phyloP scores from a whole-genome alignment of 92 coral and sea anemone species.

The Diadumene lineata region DNA sequence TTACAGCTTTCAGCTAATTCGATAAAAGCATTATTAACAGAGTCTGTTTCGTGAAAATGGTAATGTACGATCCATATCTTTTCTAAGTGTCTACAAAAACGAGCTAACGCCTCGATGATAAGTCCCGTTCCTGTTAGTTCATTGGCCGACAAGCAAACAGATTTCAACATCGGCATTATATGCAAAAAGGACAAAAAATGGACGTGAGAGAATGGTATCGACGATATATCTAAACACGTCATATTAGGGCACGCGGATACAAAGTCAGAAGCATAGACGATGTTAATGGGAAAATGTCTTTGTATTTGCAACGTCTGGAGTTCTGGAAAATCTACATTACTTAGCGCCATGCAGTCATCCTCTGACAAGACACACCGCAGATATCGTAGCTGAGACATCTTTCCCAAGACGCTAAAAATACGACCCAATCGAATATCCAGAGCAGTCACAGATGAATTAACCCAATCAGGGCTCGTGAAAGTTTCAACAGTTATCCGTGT shows the following conservation, averaged over 20 bases:
- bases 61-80: constrained; percentile 54
- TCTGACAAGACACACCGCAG: constrained; percentile 72
- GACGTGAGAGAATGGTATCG: constrained; percentile 67
- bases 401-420: constrained; percentile 53
- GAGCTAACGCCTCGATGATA: constrained; percentile 52
- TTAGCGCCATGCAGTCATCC: constrained; percentile 43
- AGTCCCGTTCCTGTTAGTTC: constrained; percentile 59
- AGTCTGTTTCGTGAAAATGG: constrained; percentile 55
- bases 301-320: constrained; percentile 59
- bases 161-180: constrained; percentile 43
- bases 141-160: constrained; percentile 66
- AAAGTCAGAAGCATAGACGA: constrained; percentile 53
- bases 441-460: constrained; percentile 35
- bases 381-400: constrained; percentile 70
- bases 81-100: constrained; percentile 38
- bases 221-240: constrained; percentile 68
- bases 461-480: constrained; percentile 45
- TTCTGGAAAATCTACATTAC: constrained; percentile 46
- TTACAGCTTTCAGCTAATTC: constrained; percentile 47
- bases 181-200: constrained; percentile 70
- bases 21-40: constrained; percentile 57
- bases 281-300: constrained; percentile 73
- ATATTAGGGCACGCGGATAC: constrained; percentile 56
- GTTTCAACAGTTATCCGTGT: constrained; percentile 50
- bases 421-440: constrained; percentile 52